These are phyloP conservation scores for Pogonomyrmex barbatus DNA, from an alignment of 1,140 invertebrate genomes.

Conservation along the genomic window DNA sequence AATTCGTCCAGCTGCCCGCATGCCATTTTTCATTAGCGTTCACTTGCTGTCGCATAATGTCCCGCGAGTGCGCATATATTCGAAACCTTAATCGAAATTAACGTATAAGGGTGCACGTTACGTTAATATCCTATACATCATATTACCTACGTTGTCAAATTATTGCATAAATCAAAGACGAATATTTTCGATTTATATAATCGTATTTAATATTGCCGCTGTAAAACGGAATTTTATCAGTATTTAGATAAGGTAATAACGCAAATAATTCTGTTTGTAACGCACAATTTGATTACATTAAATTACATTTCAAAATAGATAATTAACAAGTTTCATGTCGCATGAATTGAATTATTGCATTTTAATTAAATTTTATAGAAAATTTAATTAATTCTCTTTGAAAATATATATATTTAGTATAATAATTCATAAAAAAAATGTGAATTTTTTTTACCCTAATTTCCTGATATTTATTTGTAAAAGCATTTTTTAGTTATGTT, in stretches of 20 bases:
- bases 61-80: slow-evolving; percentile 13
- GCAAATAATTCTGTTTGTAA: slow-evolving; percentile 23
- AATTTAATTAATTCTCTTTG: neutral
- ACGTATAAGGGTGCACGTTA: too few species aligned
- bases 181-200: slow-evolving; percentile 38
- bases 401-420: neutral
- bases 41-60: slow-evolving; percentile 10
- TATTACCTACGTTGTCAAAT: slow-evolving; percentile 8
- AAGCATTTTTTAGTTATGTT: neutral
- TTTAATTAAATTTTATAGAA: neutral
- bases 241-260: slow-evolving; percentile 23
- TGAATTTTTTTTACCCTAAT: neutral
- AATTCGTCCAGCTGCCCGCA: slow-evolving; percentile 2
- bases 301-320: neutral
- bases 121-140: neutral
- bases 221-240: slow-evolving; percentile 2
- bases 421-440: neutral
- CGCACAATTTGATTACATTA: slow-evolving; percentile 3
- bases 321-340: slow-evolving; percentile 7
- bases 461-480: neutral
- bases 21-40: slow-evolving; percentile 24
- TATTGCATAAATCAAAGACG: slow-evolving; percentile 2
- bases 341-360: slow-evolving; percentile 1
- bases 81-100: neutral
- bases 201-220: neutral